Percentiles rank a stretch among this genome's conserved stretches.
phyloP scores from a whole-genome alignment of 2,888 invertebrate genomes.

The Drosophila suboccidentalis region DNA sequence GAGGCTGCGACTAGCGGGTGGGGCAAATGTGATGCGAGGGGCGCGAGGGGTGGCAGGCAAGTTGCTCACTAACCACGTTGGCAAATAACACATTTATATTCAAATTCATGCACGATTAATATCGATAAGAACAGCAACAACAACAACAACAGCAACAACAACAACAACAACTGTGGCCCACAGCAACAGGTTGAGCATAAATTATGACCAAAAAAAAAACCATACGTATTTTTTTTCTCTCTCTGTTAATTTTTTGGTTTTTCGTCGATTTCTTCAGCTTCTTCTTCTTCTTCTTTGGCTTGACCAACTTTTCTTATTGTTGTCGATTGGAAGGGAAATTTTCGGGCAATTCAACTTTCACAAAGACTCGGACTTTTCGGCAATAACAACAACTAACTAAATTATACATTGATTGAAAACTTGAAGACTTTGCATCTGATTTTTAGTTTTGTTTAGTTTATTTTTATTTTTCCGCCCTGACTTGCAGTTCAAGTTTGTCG shows the following conservation, averaged over 20 bases:
- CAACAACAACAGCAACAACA: slow-evolving; percentile 13
- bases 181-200: slow-evolving; percentile 75
- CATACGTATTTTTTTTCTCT: slow-evolving; percentile 9
- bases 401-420: slow-evolving; percentile 36
- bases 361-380: slow-evolving; percentile 49
- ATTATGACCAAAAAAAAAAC: slow-evolving; percentile 62
- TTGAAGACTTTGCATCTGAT: not conserved
- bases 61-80: slow-evolving; percentile 25
- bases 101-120: slow-evolving; percentile 49
- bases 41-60: not conserved
- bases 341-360: slow-evolving; percentile 63
- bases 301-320: slow-evolving; percentile 54
- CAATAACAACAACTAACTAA: slow-evolving; percentile 25
- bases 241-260: slow-evolving; percentile 15
- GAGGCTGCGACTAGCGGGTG: slow-evolving; percentile 11
- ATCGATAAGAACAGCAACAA: slow-evolving; percentile 34
- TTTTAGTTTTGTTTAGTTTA: too few species aligned
- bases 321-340: slow-evolving; percentile 58
- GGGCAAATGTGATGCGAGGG: slow-evolving; percentile 1
- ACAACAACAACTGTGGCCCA: slow-evolving; percentile 24
- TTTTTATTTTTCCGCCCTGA: not conserved
- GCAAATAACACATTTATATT: slow-evolving; percentile 37
- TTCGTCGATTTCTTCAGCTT: slow-evolving; percentile 20
- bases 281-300: slow-evolving; percentile 12
- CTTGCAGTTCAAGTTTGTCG: slow-evolving; percentile 50